Base-by-base conservation (phyloP, 2,113 vertebrate genomes). In the Bambusicola thoracicus region DNA sequence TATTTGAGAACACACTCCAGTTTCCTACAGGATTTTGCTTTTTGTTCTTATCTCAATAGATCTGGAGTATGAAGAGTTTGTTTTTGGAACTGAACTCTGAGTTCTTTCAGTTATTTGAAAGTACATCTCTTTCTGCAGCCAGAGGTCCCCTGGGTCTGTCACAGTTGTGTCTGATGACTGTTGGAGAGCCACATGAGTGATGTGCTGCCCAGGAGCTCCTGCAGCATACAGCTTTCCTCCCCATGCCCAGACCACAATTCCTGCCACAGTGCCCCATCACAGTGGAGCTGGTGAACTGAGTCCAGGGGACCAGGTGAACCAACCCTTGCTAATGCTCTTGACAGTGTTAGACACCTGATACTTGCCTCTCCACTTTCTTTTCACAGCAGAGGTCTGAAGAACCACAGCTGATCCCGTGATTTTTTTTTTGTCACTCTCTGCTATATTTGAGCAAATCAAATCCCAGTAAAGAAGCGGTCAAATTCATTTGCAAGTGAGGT, bases 271-370 rank as follows among this genome's bases (percentile, higher is more conserved):
- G 24, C 36, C 34, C n/a, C 25, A 27, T 13, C 32, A 11, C 10
- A 41, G 12, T 22, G 17, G 61, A 72, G 21, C 5, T 1, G 1
- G 30, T 4, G 11, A 40, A 46, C 5, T 0, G 5, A 68, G 10
- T 72, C 38, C 53, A n/a, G n/a, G n/a, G n/a, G n/a, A n/a, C n/a
- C n/a, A n/a, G n/a, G n/a, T n/a, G n/a, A n/a, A n/a, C 34, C 34
- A 25, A 30, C 13, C 5, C 27, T 48, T 8, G 4, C n/a, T 56
- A 3, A 6, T 4, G 2, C 24, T 41, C n/a, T 4, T 40, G 21
- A 32, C 20, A 1, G 22, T 0, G 1, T 61, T 51, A 27, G 53
- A 34, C 11, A 38, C 4, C 8, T 1, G 3, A 6, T 21, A 11
- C 1, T 59, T 69, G 40, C 3, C 63, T 69, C 40, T 25, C n/a